phyloP scores from a whole-genome alignment of 2,113 vertebrate genomes.

The Ploceus nigricollis region DNA sequence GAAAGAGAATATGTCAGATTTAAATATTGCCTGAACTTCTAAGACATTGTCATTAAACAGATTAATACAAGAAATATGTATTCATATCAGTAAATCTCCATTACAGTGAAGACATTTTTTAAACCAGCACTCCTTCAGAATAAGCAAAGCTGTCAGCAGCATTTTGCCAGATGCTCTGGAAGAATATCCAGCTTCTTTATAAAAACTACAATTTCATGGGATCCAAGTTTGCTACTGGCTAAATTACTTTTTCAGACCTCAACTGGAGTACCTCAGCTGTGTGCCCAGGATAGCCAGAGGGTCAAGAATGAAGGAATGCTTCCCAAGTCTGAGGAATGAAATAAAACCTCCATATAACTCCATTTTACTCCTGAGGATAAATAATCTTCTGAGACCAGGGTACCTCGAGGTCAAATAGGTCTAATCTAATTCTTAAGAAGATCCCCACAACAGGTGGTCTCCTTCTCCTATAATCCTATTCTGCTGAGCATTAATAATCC shows the following conservation, averaged over 20 bases:
- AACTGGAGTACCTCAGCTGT: neutral
- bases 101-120: neutral
- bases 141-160: neutral
- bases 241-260: constrained; percentile 2
- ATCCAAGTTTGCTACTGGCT: neutral
- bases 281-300: neutral
- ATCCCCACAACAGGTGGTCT: neutral
- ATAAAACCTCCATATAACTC: neutral
- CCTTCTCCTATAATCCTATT: neutral
- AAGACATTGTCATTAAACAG: neutral
- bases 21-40: neutral
- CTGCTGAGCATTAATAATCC: neutral
- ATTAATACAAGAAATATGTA: neutral
- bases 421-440: neutral
- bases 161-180: neutral
- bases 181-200: neutral
- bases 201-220: neutral
- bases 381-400: neutral
- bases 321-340: neutral
- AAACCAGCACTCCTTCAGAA: neutral
- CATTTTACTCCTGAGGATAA: neutral
- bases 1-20: neutral
- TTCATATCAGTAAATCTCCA: neutral
- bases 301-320: neutral
- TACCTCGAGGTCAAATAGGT: neutral